These are phyloP conservation scores for Andrena bicolor DNA, from an alignment of 2,888 invertebrate species.

Conservation along the genomic window DNA sequence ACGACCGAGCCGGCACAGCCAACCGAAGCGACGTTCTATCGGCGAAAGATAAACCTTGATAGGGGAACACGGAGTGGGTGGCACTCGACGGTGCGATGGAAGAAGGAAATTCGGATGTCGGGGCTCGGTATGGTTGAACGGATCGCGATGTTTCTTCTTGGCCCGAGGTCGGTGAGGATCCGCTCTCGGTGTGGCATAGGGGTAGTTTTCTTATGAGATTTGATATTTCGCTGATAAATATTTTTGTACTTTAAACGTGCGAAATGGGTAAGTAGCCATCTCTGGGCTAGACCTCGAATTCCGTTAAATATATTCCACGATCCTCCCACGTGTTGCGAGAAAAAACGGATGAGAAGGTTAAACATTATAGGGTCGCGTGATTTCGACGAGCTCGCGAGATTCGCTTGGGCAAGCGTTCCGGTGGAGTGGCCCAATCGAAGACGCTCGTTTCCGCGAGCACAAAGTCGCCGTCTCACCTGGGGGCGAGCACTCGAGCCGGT, in stretches of 20 bases:
- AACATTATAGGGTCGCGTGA: constrained; percentile 5
- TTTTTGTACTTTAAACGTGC: neutral
- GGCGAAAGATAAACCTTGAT: constrained; percentile 64
- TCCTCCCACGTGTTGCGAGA: neutral
- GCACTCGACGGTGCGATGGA: constrained; percentile 36
- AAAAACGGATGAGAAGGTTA: constrained; percentile 5
- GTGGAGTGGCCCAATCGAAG: constrained; percentile 63
- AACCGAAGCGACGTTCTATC: constrained; percentile 67
- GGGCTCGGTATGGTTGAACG: too few relatives aligned
- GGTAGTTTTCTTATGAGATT: too few relatives aligned
- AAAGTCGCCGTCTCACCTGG: constrained; percentile 60
- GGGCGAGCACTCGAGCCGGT: constrained; percentile 52
- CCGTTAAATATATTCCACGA: neutral
- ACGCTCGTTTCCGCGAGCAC: constrained; percentile 56
- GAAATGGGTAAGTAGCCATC: neutral
- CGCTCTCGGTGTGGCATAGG: too few relatives aligned
- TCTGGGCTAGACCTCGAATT: neutral
- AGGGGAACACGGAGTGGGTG: constrained; percentile 38
- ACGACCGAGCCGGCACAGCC: constrained; percentile 52
- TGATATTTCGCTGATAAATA: too few relatives aligned
- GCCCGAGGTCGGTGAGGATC: too few relatives aligned
- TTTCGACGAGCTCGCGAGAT: constrained; percentile 9
- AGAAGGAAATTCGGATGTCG: constrained; percentile 36
- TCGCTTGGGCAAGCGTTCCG: constrained; percentile 47
- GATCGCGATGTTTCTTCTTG: too few relatives aligned